These are phyloP conservation scores for Drosophila helvetica DNA, from an alignment of 2,888 invertebrate species.

Conservation along the genomic window DNA sequence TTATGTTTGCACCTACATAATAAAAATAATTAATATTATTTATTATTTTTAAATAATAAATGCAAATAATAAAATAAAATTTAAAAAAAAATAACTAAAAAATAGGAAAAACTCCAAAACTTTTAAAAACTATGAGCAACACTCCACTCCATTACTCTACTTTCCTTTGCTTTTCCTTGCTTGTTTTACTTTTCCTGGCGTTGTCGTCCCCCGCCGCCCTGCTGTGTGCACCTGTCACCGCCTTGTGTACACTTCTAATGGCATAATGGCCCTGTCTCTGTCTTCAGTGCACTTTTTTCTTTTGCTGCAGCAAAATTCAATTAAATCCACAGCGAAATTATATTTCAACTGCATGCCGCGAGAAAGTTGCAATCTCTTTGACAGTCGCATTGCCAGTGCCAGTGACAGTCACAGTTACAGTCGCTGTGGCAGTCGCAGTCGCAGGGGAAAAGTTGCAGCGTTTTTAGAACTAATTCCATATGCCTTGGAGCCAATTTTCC, in stretches of 20 bases:
- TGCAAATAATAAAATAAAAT: too few relatives aligned
- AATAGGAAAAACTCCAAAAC: too few relatives aligned
- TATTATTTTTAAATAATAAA: too few relatives aligned
- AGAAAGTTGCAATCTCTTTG: constrained; percentile 47
- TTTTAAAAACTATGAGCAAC: too few relatives aligned
- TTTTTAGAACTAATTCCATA: constrained; percentile 69
- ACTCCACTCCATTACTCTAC: background rate
- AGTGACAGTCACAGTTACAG: constrained; percentile 41
- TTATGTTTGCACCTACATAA: too few relatives aligned
- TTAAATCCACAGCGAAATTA: constrained; percentile 58
- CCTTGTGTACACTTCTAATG: constrained; percentile 11
- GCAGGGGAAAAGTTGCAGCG: constrained; percentile 38
- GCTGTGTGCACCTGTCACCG: constrained; percentile 1
- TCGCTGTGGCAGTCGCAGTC: constrained; percentile 58
- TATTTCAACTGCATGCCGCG: constrained; percentile 46
- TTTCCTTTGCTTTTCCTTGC: background rate
- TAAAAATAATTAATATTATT: too few relatives aligned
- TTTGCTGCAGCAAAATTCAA: constrained; percentile 56
- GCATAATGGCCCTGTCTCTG: constrained; percentile 15
- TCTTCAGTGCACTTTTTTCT: constrained; percentile 11
- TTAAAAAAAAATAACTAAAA: too few relatives aligned
- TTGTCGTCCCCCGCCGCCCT: too few relatives aligned
- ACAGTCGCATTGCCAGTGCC: constrained; percentile 49
- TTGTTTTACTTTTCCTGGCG: background rate
- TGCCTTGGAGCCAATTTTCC: constrained; percentile 69